phyloP scores from a whole-genome alignment of 1,140 invertebrate genomes.

The Saccostrea glomerata region DNA sequence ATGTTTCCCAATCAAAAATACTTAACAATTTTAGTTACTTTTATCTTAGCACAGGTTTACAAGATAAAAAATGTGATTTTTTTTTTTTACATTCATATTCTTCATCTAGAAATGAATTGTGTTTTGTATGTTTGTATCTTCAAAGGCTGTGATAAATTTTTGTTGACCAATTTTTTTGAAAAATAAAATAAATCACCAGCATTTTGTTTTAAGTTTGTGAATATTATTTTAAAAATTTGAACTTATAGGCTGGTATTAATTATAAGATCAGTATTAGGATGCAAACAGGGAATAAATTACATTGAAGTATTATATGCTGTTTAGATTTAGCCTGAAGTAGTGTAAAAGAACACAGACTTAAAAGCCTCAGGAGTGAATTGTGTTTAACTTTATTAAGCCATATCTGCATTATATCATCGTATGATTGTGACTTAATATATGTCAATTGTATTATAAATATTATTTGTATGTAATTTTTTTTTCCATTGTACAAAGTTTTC shows the following conservation, averaged over 20 bases:
- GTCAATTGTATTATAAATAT: slow-evolving; percentile 28
- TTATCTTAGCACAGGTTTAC: slow-evolving; percentile 13
- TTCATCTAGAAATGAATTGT: slow-evolving; percentile 9
- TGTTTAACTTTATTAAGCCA: not conserved
- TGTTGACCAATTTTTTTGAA: not conserved
- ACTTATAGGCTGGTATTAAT: not conserved
- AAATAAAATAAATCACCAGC: not conserved
- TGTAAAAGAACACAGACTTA: slow-evolving; percentile 16
- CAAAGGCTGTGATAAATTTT: slow-evolving; percentile 19
- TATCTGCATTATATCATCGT: slow-evolving; percentile 28
- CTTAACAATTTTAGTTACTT: not conserved
- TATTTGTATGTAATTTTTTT: slow-evolving; percentile 31
- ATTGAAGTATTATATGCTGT: not conserved
- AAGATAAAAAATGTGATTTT: slow-evolving; percentile 1
- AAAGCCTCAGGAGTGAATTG: slow-evolving; percentile 20
- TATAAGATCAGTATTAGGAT: slow-evolving; percentile 24
- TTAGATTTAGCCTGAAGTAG: not conserved
- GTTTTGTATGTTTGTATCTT: slow-evolving; percentile 2
- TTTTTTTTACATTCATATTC: not conserved
- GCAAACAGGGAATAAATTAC: not conserved
- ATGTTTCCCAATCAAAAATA: slow-evolving; percentile 1
- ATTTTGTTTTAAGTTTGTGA: not conserved
- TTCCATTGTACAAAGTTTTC: slow-evolving; percentile 29
- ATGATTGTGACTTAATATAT: slow-evolving; percentile 31
- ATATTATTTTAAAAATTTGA: not conserved